Base-by-base conservation (phyloP, 2,888 invertebrate genomes). In the Drosophila cognata region DNA sequence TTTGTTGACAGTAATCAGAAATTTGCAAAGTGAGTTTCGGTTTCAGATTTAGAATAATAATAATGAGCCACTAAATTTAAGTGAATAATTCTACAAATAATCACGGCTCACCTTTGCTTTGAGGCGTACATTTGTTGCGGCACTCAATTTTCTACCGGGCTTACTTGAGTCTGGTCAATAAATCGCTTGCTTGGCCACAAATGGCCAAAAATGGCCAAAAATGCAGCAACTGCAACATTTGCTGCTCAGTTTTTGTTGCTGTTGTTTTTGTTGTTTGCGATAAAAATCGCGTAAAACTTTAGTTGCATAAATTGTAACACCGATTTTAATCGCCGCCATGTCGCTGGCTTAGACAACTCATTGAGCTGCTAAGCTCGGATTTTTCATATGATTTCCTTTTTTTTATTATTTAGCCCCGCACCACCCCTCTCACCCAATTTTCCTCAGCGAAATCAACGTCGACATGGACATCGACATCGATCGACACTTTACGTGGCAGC, bases 221-320 rank as follows among this genome's bases (percentile, higher is more conserved):
- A 58, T 64, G 29, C 74, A 8, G 69, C 71, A 79, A 69, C 69
- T 72, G 77, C 84, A 75, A 70, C 77, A 74, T 60, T 31, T 52
- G 57, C 41, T 60, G n/a, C 38, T 56, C 57, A 73, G 51, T 61
- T 68, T 61, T 31, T 65, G 71, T 41, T 63, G 63, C 52, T 59
- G 25, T 60, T 67, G 64, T 41, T 58, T 50, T 36, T 57, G 52
- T 31, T 60, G 48, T 38, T 58, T 74, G 71, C 69, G 88, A 88
- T 88, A 82, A 73, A 82, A 89, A 89, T 88, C 91, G 79, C 71
- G 78, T 82, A 84, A 84, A 88, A 89, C 79, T 84, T 82, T 75
- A 81, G 85, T 88, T 88, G 88, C 91, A 88, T 89, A 90, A 90
- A 90, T 88, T 88, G 84, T 88, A 90, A 88, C 88, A 88, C 88